Conservation (phyloP, 1,140 invertebrate genomes). For the Drosophila tsacasi region DNA sequence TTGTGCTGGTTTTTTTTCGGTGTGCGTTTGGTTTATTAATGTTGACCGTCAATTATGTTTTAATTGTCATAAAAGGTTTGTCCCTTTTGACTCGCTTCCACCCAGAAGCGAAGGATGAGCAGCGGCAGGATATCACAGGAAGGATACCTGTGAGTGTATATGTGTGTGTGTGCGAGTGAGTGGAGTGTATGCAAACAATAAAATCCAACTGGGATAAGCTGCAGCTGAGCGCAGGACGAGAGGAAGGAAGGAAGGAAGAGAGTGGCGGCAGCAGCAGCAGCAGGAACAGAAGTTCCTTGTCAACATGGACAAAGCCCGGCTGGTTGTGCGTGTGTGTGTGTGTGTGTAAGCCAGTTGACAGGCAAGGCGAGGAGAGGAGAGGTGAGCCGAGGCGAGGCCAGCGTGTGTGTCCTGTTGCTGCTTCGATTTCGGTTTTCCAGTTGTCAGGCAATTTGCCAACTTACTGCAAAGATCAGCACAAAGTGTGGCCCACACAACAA, state of each 20-base stretch:
- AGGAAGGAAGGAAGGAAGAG: background rate
- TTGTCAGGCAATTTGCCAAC: slow-evolving; percentile 81
- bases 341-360: slow-evolving; percentile 71
- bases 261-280: background rate
- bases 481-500: slow-evolving; percentile 59
- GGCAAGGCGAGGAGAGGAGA: slow-evolving; percentile 10
- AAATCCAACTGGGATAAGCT: slow-evolving; percentile 82
- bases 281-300: slow-evolving; percentile 59
- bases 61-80: slow-evolving; percentile 85
- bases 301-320: slow-evolving; percentile 69
- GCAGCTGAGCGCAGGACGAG: slow-evolving; percentile 21
- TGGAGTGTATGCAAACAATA: slow-evolving; percentile 68
- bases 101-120: slow-evolving; percentile 5
- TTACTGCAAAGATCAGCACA: slow-evolving; percentile 82
- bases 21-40: slow-evolving; percentile 82
- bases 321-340: slow-evolving; percentile 42
- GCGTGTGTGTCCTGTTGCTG: slow-evolving; percentile 24
- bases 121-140: slow-evolving; percentile 3
- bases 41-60: slow-evolving; percentile 85
- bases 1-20: slow-evolving; percentile 34
- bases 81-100: slow-evolving; percentile 54
- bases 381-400: slow-evolving; percentile 2
- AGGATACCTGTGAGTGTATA: slow-evolving; percentile 7
- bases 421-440: slow-evolving; percentile 68
- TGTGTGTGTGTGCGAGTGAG: background rate